Evolutionary conservation across 2,113 vertebrate genomes (phyloP).

Genomic region (chimpanzee (Pan troglodytes)): NHGRI_mPanTro3-v2.1_pri NC_072401.2:60439001-60439500

Average conservation of each 20-base stretch:
- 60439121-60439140: not conserved
- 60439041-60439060: not conserved
- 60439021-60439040: not conserved
- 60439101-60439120: not conserved
- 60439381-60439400: not conserved
- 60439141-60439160: not conserved
- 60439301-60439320: not conserved
- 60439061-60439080: not conserved
- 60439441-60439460: no score
- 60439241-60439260: not conserved
- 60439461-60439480: not conserved
- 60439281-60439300: not conserved
- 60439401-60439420: not conserved
- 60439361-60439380: not conserved
- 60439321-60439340: not conserved
- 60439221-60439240: not conserved
- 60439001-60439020: not conserved
- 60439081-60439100: not conserved
- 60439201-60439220: not conserved
- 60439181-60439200: not conserved
- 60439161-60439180: not conserved
- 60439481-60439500: not conserved
- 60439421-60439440: not conserved
- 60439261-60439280: not conserved
- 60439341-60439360: not conserved